Conservation (phyloP, 2,113 vertebrate genomes). For the Ginglymostoma cirratum region DNA sequence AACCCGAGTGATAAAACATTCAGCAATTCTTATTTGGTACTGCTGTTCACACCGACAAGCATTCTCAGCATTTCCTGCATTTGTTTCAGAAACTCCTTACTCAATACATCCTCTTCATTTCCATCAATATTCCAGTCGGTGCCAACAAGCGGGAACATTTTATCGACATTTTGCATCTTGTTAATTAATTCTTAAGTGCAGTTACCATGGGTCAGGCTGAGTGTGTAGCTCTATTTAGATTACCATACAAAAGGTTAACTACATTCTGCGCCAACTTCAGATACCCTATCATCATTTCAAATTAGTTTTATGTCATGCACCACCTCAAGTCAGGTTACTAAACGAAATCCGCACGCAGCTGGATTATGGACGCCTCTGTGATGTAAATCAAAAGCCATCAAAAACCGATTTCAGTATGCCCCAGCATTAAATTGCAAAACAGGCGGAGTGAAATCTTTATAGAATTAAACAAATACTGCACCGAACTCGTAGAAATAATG, state of each 20-base stretch:
- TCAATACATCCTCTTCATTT: neutral
- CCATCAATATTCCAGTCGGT: neutral
- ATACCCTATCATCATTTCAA: neutral
- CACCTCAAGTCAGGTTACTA: neutral
- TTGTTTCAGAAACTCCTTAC: neutral
- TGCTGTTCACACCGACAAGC: neutral
- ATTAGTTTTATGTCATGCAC: neutral
- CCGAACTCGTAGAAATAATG: neutral
- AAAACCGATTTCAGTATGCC: neutral
- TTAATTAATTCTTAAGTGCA: neutral
- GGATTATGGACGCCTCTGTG: neutral
- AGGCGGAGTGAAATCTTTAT: neutral
- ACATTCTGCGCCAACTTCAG: no score
- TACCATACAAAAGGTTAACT: neutral
- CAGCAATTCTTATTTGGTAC: neutral
- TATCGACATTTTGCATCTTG: neutral
- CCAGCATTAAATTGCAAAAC: neutral
- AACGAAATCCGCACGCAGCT: neutral
- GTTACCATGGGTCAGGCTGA: neutral
- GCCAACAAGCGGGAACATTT: neutral
- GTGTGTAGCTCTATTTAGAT: neutral
- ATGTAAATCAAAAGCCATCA: neutral
- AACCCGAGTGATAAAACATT: neutral
- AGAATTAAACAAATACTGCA: neutral
- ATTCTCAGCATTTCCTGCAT: neutral